Evolutionary conservation across 1,140 invertebrate genomes (phyloP).

Genomic region (Calephelis nemesis): DNA sequence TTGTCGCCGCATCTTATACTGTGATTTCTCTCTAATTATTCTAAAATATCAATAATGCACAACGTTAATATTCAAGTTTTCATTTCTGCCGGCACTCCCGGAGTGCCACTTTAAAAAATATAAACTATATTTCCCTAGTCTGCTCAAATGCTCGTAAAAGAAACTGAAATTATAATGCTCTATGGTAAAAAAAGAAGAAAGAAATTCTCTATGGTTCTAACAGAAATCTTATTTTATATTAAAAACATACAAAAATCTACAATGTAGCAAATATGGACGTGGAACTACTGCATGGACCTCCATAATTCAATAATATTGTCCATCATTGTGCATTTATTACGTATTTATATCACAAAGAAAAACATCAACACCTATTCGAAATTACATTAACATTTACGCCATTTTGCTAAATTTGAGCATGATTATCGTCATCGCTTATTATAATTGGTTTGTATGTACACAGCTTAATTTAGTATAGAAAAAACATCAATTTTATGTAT

Average conservation of each 20-base stretch:
- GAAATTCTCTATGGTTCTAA: constrained; percentile 26
- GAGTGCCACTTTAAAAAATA: too few relatives aligned
- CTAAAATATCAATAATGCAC: too few relatives aligned
- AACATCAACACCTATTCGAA: constrained; percentile 31
- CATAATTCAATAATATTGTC: constrained; percentile 71
- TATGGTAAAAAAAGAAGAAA: too few relatives aligned
- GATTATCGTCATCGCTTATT: constrained; percentile 28
- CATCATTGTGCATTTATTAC: constrained; percentile 70
- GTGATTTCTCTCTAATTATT: too few relatives aligned
- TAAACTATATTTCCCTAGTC: too few relatives aligned
- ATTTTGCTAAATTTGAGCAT: constrained; percentile 41
- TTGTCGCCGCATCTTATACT: too few relatives aligned
- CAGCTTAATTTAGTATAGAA: constrained; percentile 56
- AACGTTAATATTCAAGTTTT: too few relatives aligned
- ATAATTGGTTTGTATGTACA: constrained; percentile 37
- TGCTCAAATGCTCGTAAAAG: too few relatives aligned
- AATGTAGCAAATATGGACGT: constrained; percentile 60
- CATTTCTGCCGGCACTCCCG: too few relatives aligned
- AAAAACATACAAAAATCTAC: constrained; percentile 65
- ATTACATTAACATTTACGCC: constrained; percentile 30
- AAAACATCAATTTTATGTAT: constrained; percentile 67
- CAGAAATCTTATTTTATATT: constrained; percentile 42
- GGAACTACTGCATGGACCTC: constrained; percentile 65
- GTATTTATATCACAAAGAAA: constrained; percentile 67
- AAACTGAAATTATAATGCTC: too few relatives aligned